Evolutionary conservation across 2,113 vertebrate genomes (phyloP).

Genomic region (Heterotilapia buettikoferi): DNA sequence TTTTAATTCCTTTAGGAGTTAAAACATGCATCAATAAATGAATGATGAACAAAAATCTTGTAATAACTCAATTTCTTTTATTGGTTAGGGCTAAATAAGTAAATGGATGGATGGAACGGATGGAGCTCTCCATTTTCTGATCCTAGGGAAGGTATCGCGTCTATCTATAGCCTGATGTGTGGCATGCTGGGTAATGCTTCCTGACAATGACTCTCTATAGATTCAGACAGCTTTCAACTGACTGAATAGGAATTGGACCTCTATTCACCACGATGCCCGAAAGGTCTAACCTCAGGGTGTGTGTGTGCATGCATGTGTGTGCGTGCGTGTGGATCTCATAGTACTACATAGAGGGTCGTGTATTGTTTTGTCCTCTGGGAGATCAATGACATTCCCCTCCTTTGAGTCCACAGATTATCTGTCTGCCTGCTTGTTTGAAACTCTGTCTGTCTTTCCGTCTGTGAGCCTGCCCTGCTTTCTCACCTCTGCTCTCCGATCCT

Average conservation of each 20-base stretch:
- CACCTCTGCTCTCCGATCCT: neutral
- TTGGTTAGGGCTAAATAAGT: neutral
- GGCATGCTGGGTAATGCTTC: conserved; percentile 45
- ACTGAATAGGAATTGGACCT: conserved; percentile 55
- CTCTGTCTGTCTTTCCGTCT: conserved; percentile 15
- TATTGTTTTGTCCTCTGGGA: conserved; percentile 56
- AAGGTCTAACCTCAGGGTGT: conserved; percentile 43
- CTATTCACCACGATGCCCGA: conserved; percentile 46
- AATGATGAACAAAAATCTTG: neutral
- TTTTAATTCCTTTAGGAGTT: neutral
- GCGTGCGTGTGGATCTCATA: neutral
- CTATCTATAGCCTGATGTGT: conserved; percentile 13
- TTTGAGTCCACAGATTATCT: conserved; percentile 58
- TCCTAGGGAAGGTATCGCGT: neutral
- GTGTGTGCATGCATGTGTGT: neutral
- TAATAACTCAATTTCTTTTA: neutral
- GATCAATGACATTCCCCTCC: conserved; percentile 65
- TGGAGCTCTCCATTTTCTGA: neutral
- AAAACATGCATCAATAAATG: neutral
- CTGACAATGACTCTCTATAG: conserved; percentile 51
- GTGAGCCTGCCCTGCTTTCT: neutral
- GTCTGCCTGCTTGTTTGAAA: conserved; percentile 38
- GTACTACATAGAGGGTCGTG: conserved; percentile 25
- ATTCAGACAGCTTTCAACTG: conserved; percentile 29
- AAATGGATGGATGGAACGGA: neutral